These are phyloP conservation scores for Cynoglossus semilaevis DNA, from an alignment of 2,113 vertebrate species.

Conservation along the genomic window DNA sequence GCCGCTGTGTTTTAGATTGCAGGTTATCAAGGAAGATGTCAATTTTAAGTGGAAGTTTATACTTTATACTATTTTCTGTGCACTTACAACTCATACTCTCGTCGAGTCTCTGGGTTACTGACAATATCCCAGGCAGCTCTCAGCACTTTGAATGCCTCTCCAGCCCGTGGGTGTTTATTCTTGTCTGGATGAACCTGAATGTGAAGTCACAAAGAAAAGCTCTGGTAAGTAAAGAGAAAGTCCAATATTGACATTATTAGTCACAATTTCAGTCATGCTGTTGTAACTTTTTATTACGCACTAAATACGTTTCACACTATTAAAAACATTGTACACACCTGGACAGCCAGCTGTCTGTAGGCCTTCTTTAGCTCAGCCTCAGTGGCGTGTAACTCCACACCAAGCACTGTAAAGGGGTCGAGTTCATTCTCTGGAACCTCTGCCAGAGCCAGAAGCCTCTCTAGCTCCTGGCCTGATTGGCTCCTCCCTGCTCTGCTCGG, in stretches of 20 bases:
- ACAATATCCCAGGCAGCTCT: conserved; percentile 94
- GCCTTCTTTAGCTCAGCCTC: conserved; percentile 88
- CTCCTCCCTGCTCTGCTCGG: conserved; percentile 63
- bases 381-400: conserved; percentile 83
- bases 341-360: conserved; percentile 85
- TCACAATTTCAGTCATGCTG: conserved; percentile 25
- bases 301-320: background rate
- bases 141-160: conserved; percentile 93
- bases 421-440: conserved; percentile 87
- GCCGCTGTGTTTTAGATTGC: background rate
- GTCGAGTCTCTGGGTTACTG: conserved; percentile 87
- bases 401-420: conserved; percentile 88
- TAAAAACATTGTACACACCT: conserved; percentile 58
- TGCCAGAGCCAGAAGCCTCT: conserved; percentile 84
- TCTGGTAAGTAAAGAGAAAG: conserved; percentile 12
- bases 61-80: conserved; percentile 3
- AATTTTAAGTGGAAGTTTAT: background rate
- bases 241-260: conserved; percentile 9
- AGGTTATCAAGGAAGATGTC: background rate
- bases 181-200: conserved; percentile 94
- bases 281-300: background rate
- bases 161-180: conserved; percentile 89
- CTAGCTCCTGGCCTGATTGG: conserved; percentile 81
- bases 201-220: conserved; percentile 24
- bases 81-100: conserved; percentile 90